Conservation (phyloP, 2,888 invertebrate species). For the Mimumesa dahlbomi region DNA sequence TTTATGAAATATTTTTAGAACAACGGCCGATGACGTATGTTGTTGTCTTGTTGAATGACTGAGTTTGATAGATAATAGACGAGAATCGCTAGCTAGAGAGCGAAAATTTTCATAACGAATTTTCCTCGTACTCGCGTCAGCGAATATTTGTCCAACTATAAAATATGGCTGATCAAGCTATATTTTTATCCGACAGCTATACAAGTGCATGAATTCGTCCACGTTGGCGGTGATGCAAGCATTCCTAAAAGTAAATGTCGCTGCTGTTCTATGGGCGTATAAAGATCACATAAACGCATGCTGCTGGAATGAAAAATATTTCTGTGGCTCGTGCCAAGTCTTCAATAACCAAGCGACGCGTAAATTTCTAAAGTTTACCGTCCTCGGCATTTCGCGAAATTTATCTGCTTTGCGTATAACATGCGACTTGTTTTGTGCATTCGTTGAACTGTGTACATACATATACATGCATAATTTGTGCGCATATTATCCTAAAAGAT, state of each 20-base stretch:
- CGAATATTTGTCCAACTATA: slow-evolving; percentile 21
- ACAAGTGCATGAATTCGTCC: slow-evolving; percentile 35
- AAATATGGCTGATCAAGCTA: slow-evolving; percentile 13
- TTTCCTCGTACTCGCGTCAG: not conserved
- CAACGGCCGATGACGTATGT: too few relatives aligned
- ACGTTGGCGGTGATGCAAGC: slow-evolving; percentile 39
- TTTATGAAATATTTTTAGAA: too few relatives aligned
- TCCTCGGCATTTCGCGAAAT: slow-evolving; percentile 33
- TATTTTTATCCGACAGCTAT: slow-evolving; percentile 13
- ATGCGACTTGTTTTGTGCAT: slow-evolving; percentile 17
- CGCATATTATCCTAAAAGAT: too few relatives aligned
- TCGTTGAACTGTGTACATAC: slow-evolving; percentile 1
- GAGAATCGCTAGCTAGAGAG: too few relatives aligned
- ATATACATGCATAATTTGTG: too few relatives aligned
- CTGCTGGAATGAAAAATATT: slow-evolving; percentile 52
- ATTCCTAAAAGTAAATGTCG: slow-evolving; percentile 57
- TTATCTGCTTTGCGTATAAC: slow-evolving; percentile 31
- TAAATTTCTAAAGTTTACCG: slow-evolving; percentile 54
- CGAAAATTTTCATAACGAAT: too few relatives aligned
- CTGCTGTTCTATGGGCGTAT: slow-evolving; percentile 36
- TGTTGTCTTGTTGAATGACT: too few relatives aligned
- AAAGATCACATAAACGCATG: slow-evolving; percentile 53
- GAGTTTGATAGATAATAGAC: too few relatives aligned
- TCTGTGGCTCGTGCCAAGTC: slow-evolving; percentile 51
- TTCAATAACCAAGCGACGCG: slow-evolving; percentile 47